Evolutionary conservation across 2,113 vertebrate genomes (phyloP), one percentile per base, ranked within the genome.

Genomic region (Stomatorhinus ivindoensis): DNA sequence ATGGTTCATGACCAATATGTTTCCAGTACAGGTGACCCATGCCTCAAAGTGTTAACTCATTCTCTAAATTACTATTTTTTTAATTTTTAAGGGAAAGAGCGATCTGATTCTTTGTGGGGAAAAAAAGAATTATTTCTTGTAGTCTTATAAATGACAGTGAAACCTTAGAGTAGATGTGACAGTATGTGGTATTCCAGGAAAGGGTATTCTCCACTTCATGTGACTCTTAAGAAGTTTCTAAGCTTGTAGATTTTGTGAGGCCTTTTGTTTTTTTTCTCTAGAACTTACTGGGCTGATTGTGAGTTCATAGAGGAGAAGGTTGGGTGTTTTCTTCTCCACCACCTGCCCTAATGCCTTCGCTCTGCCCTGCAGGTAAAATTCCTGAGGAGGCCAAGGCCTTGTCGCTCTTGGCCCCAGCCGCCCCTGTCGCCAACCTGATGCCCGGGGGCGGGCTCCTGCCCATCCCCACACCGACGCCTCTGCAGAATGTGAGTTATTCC

Each of bases 21-120:
- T 97, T 98, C 98, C 98, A 98, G 97, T 98, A 97, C 98, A 99
- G 98, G 98, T 99, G 98, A 99, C 97, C 97, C 97, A 98, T 98
- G 97, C 97, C 97, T 98, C 97, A 95, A 99, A 98, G 97, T 98
- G 98, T 98, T 98, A 97, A 98, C 97, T 99, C 97, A 97, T 98
- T 99, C 93, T 98, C 90, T 98, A 97, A 97, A 96, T 97, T 97
- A 96, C 97, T 95, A 95, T 90, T 58, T 51, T 92, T 91, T 92
- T 90, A 87, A 39, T 91, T 90, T 91, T 48, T 91, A 88, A 88
- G 86, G 88, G 92, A 90, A 89, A 91, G 82, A 85, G 88, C 44
- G 90, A 90, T 69, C 91, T 92, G 89, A 90, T 88, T 73, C 92
- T 89, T 85, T 61, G 58, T 69, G 48, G 85, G 47, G 82, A 24